Base-by-base conservation (phyloP, 1,140 invertebrate species). In the Andrena cerasifolii region DNA sequence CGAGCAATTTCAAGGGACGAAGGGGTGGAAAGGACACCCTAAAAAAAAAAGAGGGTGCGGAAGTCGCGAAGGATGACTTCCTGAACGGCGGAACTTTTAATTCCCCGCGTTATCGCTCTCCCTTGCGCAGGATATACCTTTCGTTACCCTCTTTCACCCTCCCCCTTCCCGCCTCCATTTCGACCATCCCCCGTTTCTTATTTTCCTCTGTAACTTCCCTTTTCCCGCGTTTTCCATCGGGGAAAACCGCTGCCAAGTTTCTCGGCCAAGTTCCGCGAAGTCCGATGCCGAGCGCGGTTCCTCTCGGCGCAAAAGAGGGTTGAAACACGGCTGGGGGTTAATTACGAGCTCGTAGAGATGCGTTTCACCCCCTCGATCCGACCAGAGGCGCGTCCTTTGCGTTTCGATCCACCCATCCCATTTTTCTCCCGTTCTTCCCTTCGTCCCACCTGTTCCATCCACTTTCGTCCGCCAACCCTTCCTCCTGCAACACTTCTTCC, bases 1-100 rank as follows among this genome's bases (percentile, higher is more conserved):
- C 16, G 21, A 28, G 12, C 24, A 36, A 49, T 36, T 53, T 62
- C 24, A 8, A 28, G 5, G 10, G 21, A 43, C 26, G 0, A 10
- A n/a, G 6, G 10, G n/a, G 12, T 1, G 12, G 21, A 56, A 14
- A n/a, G n/a, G n/a, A n/a, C n/a, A n/a, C n/a, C n/a, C n/a, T n/a
- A n/a, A n/a, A n/a, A n/a, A n/a, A n/a, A n/a, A n/a, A n/a, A 67
- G 18, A 47, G 33, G 14, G n/a, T 6, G 18, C 59, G 40, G 63
- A 76, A 68, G 36, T 53, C 16, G 31, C 28, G 53, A 59, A 31
- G 53, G 45, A 66, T n/a, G 43, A n/a, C 28, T 76, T 24, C 49
- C 66, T 54, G 61, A 83, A 78, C 80, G 74, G 31, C 24, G 33
- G 71, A 83, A 84, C 68, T 83, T 84, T 84, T 83, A 84, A 84